Evolutionary conservation across 2,888 invertebrate species (phyloP).

Genomic region (Leptopilina drosophilae): DNA sequence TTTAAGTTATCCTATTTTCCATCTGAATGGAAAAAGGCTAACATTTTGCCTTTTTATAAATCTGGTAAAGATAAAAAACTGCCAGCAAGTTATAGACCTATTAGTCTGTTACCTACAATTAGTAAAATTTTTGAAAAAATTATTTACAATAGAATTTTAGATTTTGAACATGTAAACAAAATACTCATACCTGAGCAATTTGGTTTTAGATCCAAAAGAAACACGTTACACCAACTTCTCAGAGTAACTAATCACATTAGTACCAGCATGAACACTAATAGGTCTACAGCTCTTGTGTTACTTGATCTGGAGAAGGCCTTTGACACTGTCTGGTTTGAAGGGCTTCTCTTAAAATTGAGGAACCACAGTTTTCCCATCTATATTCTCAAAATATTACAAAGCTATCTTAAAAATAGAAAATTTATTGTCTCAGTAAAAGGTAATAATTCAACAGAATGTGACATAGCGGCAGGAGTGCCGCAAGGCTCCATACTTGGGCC

Average conservation of each 20-base stretch:
- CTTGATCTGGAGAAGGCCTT: conserved; percentile 56
- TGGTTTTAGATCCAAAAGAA: conserved; percentile 56
- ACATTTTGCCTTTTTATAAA: conserved; percentile 45
- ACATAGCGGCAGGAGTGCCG: neutral
- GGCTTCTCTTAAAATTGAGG: conserved; percentile 41
- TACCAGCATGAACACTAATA: too few relatives aligned
- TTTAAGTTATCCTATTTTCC: conserved; percentile 33
- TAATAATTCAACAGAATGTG: too few relatives aligned
- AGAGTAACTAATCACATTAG: too few relatives aligned
- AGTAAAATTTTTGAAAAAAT: conserved; percentile 59
- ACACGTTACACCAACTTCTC: conserved; percentile 44
- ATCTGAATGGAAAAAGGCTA: conserved; percentile 46
- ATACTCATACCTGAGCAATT: conserved; percentile 55
- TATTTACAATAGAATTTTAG: conserved; percentile 50
- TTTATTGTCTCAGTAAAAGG: too few relatives aligned
- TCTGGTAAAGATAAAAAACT: conserved; percentile 39
- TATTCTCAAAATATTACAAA: conserved; percentile 23
- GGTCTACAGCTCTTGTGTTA: conserved; percentile 59
- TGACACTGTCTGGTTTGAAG: conserved; percentile 53
- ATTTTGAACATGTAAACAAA: conserved; percentile 44
- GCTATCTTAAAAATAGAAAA: too few relatives aligned
- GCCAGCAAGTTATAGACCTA: conserved; percentile 45
- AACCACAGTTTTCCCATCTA: too few relatives aligned
- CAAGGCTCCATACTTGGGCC: neutral
- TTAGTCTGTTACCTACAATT: conserved; percentile 48